Percentiles rank a stretch among this genome's conserved stretches.
Evolutionary conservation across 2,113 vertebrate genomes (phyloP).

Genomic region (Myotis brandtii): DNA sequence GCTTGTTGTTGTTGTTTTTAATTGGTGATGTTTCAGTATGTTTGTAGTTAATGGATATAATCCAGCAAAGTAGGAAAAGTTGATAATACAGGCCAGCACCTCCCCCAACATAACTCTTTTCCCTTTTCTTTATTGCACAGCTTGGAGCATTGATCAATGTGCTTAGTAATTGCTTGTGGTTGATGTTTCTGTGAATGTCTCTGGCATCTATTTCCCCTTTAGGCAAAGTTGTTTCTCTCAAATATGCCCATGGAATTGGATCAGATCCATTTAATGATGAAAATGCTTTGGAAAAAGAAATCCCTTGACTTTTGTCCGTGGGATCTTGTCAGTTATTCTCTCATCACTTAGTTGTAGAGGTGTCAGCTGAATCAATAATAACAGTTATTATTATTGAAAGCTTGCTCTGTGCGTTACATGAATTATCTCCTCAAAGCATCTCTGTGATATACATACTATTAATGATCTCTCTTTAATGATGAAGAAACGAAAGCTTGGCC

Average conservation of each 20-base stretch:
- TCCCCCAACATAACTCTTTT: constrained; percentile 19
- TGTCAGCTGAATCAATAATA: constrained; percentile 48
- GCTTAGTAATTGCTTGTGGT: constrained; percentile 68
- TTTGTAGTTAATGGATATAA: background rate
- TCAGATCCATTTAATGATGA: constrained; percentile 71
- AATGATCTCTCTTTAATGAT: background rate
- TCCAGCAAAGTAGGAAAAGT: background rate
- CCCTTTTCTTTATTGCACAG: constrained; percentile 19
- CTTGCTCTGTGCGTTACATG: constrained; percentile 56
- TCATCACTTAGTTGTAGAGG: constrained; percentile 26
- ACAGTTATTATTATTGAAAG: constrained; percentile 54
- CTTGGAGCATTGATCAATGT: constrained; percentile 64
- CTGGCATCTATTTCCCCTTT: constrained; percentile 74
- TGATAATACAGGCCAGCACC: background rate
- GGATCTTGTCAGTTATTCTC: constrained; percentile 22
- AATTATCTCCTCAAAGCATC: constrained; percentile 19
- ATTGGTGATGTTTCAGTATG: background rate
- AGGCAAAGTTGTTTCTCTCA: constrained; percentile 72
- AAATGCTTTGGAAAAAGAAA: constrained; percentile 64
- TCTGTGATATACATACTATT: constrained; percentile 18
- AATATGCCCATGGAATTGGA: constrained; percentile 58
- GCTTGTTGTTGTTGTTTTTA: background rate
- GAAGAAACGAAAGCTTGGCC: background rate
- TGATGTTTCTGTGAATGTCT: constrained; percentile 59
- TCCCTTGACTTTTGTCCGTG: constrained; percentile 43